phyloP scores from a whole-genome alignment of 2,797 vertebrate species.

The Alexandromys oeconomus region DNA sequence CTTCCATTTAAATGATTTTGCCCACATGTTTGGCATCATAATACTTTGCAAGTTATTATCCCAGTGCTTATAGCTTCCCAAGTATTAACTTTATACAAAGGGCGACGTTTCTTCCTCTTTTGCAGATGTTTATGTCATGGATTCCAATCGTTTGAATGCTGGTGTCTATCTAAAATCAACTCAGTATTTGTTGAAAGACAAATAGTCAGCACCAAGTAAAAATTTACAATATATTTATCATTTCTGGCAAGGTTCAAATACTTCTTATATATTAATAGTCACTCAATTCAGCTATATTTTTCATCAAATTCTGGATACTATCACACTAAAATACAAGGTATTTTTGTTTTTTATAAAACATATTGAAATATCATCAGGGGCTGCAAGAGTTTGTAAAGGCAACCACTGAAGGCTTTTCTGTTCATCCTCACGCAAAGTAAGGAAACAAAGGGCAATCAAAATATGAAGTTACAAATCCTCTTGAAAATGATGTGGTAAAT shows the following conservation, averaged over 20 bases:
- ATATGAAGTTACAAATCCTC: rapidly evolving
- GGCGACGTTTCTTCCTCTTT: neutral
- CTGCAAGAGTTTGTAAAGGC: conserved; percentile 6
- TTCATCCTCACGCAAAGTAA: neutral
- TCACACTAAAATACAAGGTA: neutral
- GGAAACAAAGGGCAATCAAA: neutral
- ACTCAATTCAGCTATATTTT: neutral
- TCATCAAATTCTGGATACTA: neutral
- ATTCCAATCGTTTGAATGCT: neutral
- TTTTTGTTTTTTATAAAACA: conserved; percentile 41
- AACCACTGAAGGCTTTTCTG: neutral
- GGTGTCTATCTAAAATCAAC: neutral
- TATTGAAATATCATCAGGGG: neutral
- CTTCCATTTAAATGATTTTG: neutral
- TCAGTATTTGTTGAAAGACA: conserved; percentile 8
- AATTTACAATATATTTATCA: neutral
- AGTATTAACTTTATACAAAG: neutral
- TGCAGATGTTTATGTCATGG: neutral
- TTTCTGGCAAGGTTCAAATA: neutral
- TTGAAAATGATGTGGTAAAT: neutral
- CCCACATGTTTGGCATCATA: neutral
- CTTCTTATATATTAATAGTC: neutral
- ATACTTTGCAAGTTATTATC: neutral
- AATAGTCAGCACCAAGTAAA: neutral
- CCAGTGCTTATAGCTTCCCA: neutral